These are phyloP conservation scores for Solenopsis fugax DNA, from an alignment of 1,140 invertebrate species.

Conservation along the genomic window DNA sequence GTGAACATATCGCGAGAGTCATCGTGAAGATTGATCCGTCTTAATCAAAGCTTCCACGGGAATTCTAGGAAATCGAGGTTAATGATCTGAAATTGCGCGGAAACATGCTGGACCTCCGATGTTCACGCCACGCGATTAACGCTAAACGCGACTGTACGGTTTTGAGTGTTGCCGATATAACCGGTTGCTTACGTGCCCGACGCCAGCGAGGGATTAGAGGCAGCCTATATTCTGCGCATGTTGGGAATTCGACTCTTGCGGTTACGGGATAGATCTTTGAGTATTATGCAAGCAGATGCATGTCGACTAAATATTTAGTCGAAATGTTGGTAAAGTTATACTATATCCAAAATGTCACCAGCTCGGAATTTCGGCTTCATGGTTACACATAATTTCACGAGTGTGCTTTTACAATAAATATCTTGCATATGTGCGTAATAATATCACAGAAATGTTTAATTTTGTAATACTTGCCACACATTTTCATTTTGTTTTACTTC, in stretches of 20 bases:
- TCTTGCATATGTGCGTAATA: background rate
- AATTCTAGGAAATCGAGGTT: slow-evolving; percentile 27
- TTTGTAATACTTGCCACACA: background rate
- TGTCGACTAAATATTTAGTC: slow-evolving; percentile 58
- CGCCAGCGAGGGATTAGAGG: slow-evolving; percentile 29
- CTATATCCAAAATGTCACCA: slow-evolving; percentile 28
- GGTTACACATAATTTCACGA: slow-evolving; percentile 4
- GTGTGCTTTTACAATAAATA: slow-evolving; percentile 10
- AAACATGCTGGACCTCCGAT: slow-evolving; percentile 3
- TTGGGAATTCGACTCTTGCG: slow-evolving; percentile 51
- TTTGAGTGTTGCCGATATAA: slow-evolving; percentile 35
- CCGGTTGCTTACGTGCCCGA: slow-evolving; percentile 39
- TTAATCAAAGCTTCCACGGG: background rate
- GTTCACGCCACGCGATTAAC: slow-evolving; percentile 40
- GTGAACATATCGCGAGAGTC: background rate
- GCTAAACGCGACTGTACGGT: slow-evolving; percentile 28
- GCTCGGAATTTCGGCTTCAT: background rate
- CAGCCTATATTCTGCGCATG: slow-evolving; percentile 42
- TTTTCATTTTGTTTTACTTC: background rate
- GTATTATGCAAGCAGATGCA: slow-evolving; percentile 47
- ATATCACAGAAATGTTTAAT: background rate
- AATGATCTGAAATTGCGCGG: slow-evolving; percentile 34
- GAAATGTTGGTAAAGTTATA: slow-evolving; percentile 37
- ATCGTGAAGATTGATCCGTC: slow-evolving; percentile 15
- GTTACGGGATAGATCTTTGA: slow-evolving; percentile 47